Percentiles rank a stretch among this genome's conserved stretches.
Evolutionary conservation across 2,113 vertebrate species (phyloP).

Genomic region (Neolamprologus kungweensis): DNA sequence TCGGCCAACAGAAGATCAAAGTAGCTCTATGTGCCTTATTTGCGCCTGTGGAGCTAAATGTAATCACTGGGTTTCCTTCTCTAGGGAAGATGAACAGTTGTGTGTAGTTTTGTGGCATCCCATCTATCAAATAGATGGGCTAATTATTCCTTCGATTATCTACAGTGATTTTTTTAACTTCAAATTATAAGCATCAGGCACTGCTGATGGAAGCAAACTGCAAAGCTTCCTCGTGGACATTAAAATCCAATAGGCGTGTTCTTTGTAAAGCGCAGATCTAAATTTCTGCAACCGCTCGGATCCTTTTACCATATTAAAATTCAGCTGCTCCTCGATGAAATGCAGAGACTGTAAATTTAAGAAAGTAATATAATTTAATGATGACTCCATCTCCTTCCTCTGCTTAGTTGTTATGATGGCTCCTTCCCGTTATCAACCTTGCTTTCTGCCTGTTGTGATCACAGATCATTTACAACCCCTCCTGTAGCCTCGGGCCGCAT

Average conservation of each 20-base stretch:
- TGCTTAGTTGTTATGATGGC: slow-evolving; percentile 18
- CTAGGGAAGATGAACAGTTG: neutral
- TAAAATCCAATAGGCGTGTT: neutral
- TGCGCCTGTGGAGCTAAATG: neutral
- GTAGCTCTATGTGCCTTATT: no score
- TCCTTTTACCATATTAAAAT: neutral
- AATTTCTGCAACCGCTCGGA: neutral
- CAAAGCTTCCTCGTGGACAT: neutral
- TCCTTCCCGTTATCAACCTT: slow-evolving; percentile 44
- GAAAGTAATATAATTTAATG: slow-evolving; percentile 22
- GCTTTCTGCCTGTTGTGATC: slow-evolving; percentile 34
- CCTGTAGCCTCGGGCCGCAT: slow-evolving; percentile 10
- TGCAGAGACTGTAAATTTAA: neutral
- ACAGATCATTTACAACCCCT: slow-evolving; percentile 47
- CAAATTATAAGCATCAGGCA: neutral
- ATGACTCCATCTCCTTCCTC: neutral
- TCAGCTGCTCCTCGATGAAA: neutral
- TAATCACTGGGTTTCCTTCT: neutral
- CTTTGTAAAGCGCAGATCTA: neutral
- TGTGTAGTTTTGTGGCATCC: neutral
- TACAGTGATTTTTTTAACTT: neutral
- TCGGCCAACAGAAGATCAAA: no score
- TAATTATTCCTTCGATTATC: neutral
- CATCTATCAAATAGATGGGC: neutral
- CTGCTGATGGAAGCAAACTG: neutral